Conservation (phyloP, 2,888 invertebrate species). For the Eupithecia centaureata region DNA sequence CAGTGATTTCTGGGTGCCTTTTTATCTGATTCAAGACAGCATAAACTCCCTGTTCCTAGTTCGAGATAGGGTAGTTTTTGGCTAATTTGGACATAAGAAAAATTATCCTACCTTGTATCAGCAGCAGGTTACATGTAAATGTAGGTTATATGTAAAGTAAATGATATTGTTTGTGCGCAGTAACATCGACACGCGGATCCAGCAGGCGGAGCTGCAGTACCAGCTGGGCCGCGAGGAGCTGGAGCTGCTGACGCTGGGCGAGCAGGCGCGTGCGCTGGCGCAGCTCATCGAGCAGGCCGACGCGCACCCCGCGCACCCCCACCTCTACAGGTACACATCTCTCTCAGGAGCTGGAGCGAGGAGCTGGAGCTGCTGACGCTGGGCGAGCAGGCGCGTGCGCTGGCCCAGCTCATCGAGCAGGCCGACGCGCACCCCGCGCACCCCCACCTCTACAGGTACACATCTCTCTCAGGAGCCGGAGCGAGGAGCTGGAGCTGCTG, state of each 20-base stretch:
- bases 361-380: slow-evolving; percentile 82
- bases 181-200: slow-evolving; percentile 94
- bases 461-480: not conserved
- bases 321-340: slow-evolving; percentile 83
- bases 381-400: slow-evolving; percentile 91
- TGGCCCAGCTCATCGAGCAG: slow-evolving; percentile 90
- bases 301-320: slow-evolving; percentile 73
- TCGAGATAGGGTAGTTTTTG: too few relatives aligned
- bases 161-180: slow-evolving; percentile 71
- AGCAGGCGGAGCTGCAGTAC: slow-evolving; percentile 95
- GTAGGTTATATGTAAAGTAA: too few relatives aligned
- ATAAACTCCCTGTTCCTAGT: too few relatives aligned
- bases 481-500: slow-evolving; percentile 56
- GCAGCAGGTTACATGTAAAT: too few relatives aligned
- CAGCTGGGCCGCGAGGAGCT: slow-evolving; percentile 94
- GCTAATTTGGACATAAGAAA: too few relatives aligned
- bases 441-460: slow-evolving; percentile 85
- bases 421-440: slow-evolving; percentile 75
- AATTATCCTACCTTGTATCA: too few relatives aligned
- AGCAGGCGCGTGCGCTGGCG: slow-evolving; percentile 91
- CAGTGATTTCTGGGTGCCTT: too few relatives aligned
- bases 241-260: slow-evolving; percentile 91
- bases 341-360: not conserved
- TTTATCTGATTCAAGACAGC: too few relatives aligned
- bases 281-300: slow-evolving; percentile 88